A percentile compares a stretch with the other conserved stretches of the same genome.
These are phyloP conservation scores for Zaprionus inermis DNA, from an alignment of 1,140 invertebrate species.

Conservation along the genomic window DNA sequence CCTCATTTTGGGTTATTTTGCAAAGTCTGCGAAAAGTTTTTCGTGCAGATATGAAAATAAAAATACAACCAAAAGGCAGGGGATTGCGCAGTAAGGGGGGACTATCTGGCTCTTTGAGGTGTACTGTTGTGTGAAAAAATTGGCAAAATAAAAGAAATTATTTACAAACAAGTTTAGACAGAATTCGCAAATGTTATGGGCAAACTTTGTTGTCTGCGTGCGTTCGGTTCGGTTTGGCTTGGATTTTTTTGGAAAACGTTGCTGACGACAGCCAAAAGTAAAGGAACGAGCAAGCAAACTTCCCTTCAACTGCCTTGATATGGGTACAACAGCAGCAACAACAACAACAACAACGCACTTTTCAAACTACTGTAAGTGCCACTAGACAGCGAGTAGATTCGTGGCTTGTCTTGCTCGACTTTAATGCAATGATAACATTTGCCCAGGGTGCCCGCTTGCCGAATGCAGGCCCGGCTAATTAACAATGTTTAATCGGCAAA, in stretches of 20 bases:
- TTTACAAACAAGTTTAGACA: conserved; percentile 81
- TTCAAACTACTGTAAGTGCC: conserved; percentile 33
- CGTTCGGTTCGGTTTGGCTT: conserved; percentile 6
- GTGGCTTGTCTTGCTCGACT: not conserved
- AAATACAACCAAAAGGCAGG: conserved; percentile 27
- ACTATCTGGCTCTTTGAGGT: conserved; percentile 65
- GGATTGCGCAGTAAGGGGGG: not conserved
- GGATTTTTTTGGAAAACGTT: conserved; percentile 38
- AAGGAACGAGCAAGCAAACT: conserved; percentile 38
- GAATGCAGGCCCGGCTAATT: conserved; percentile 72
- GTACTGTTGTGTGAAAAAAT: conserved; percentile 80
- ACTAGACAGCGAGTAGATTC: conserved; percentile 16
- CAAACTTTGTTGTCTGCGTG: conserved; percentile 70
- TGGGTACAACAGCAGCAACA: conserved; percentile 19
- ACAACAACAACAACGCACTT: conserved; percentile 16
- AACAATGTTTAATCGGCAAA: conserved; percentile 76
- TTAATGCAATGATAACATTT: conserved; percentile 56
- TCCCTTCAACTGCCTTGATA: conserved; percentile 31
- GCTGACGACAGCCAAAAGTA: conserved; percentile 49
- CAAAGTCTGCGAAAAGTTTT: conserved; percentile 76
- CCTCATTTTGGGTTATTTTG: conserved; percentile 53
- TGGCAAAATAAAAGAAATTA: conserved; percentile 83
- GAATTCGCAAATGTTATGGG: conserved; percentile 79
- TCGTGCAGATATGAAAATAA: conserved; percentile 39
- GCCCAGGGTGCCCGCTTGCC: too few relatives aligned